Conservation (phyloP, 2,113 vertebrate species). For the Nesogale talazaci region DNA sequence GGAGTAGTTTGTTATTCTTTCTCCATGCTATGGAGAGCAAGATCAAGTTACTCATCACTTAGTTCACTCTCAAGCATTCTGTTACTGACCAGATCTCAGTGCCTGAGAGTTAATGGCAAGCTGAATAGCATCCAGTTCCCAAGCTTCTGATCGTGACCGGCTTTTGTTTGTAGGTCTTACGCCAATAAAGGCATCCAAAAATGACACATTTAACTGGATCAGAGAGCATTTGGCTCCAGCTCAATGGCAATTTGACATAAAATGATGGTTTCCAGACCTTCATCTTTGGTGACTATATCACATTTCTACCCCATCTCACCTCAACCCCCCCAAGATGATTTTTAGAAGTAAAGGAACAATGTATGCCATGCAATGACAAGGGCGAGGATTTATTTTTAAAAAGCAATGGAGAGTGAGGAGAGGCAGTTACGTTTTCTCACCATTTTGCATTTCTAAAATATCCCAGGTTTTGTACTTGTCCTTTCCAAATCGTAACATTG, state of each 20-base stretch:
- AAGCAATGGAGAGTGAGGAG: not conserved
- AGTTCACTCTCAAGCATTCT: slow-evolving; percentile 64
- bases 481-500: slow-evolving; percentile 38
- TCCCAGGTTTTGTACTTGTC: slow-evolving; percentile 33
- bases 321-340: no score
- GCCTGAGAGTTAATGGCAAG: slow-evolving; percentile 79
- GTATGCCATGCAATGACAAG: slow-evolving; percentile 51
- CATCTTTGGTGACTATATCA: not conserved
- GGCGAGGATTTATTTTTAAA: slow-evolving; percentile 1
- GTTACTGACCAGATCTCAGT: slow-evolving; percentile 68
- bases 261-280: slow-evolving; percentile 78
- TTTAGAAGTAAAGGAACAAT: not conserved
- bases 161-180: slow-evolving; percentile 83
- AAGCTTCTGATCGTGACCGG: slow-evolving; percentile 81
- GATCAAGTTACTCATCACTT: slow-evolving; percentile 64
- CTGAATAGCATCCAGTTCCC: slow-evolving; percentile 79
- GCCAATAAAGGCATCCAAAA: slow-evolving; percentile 85
- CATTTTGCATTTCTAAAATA: slow-evolving; percentile 58
- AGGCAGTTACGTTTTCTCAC: slow-evolving; percentile 22
- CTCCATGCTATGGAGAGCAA: slow-evolving; percentile 59
- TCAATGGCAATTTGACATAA: slow-evolving; percentile 80
- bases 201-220: slow-evolving; percentile 82
- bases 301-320: not conserved
- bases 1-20: slow-evolving; percentile 36
- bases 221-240: slow-evolving; percentile 79